Percentiles rank a stretch among this genome's conserved stretches.
These are phyloP conservation scores for Bursaphelenchus mucronatus DNA, from an alignment of 1,140 invertebrate genomes.

Conservation along the genomic window DNA sequence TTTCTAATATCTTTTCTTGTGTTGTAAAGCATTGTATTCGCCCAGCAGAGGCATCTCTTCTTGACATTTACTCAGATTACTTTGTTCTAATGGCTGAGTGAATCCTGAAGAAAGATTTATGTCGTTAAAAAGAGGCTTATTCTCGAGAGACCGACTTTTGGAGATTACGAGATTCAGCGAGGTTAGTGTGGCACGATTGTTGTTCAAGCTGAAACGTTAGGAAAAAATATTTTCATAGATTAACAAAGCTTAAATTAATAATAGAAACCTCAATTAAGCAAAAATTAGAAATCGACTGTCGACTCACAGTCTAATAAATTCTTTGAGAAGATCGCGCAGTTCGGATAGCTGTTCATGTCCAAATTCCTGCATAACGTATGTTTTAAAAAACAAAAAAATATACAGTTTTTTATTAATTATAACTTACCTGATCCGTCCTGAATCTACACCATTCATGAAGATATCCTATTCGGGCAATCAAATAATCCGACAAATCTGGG, in stretches of 20 bases:
- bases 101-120: too few species aligned
- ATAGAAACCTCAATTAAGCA: constrained; percentile 8
- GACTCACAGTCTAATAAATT: constrained; percentile 47
- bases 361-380: constrained; percentile 36
- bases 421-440: constrained; percentile 33
- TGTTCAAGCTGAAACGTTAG: constrained; percentile 35
- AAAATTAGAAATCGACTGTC: neutral
- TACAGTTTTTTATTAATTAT: constrained; percentile 19
- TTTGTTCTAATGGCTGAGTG: too few species aligned
- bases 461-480: constrained; percentile 48
- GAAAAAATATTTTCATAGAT: constrained; percentile 1
- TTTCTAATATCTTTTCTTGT: too few species aligned
- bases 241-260: too few species aligned
- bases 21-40: too few species aligned
- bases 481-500: constrained; percentile 36
- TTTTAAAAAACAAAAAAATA: constrained; percentile 23
- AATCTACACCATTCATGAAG: constrained; percentile 46
- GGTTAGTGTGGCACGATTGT: constrained; percentile 27
- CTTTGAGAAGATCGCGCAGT: constrained; percentile 38
- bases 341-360: constrained; percentile 38
- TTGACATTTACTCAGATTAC: too few species aligned
- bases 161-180: constrained; percentile 18
- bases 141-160: constrained; percentile 23
- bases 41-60: too few species aligned
- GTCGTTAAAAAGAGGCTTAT: constrained; percentile 1